Conservation (phyloP, 2,888 invertebrate genomes). For the Campoletis raptor region DNA sequence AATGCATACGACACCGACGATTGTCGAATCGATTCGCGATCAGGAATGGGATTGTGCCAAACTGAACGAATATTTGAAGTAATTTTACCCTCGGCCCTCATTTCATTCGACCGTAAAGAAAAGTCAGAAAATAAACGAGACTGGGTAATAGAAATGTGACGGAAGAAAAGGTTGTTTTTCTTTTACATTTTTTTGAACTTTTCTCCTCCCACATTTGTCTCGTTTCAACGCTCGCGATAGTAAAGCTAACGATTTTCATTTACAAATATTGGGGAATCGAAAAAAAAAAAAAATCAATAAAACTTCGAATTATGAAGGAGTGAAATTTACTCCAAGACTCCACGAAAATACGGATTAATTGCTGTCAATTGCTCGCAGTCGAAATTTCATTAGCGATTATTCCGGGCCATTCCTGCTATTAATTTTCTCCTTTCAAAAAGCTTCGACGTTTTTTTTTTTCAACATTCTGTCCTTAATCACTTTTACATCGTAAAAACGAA, state of each 20-base stretch:
- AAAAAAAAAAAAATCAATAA: slow-evolving; percentile 12
- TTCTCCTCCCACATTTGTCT: slow-evolving; percentile 29
- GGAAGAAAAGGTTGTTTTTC: not conserved
- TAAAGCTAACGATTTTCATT: slow-evolving; percentile 45
- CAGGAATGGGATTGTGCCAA: slow-evolving; percentile 82
- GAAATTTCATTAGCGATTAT: slow-evolving; percentile 47
- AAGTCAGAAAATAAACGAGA: slow-evolving; percentile 43
- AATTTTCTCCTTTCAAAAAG: slow-evolving; percentile 35
- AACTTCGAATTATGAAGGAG: not conserved
- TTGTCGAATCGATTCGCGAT: slow-evolving; percentile 74
- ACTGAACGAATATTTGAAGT: slow-evolving; percentile 83
- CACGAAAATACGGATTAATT: slow-evolving; percentile 21
- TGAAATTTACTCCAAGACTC: slow-evolving; percentile 1
- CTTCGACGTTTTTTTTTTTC: slow-evolving; percentile 23
- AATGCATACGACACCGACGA: slow-evolving; percentile 35
- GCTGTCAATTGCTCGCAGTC: slow-evolving; percentile 36
- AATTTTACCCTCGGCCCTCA: slow-evolving; percentile 71
- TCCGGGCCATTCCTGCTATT: slow-evolving; percentile 46
- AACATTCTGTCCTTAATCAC: slow-evolving; percentile 24
- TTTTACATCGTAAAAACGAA: not conserved
- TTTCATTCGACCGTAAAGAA: slow-evolving; percentile 43
- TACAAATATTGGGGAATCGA: slow-evolving; percentile 49
- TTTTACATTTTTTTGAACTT: not conserved
- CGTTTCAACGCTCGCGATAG: slow-evolving; percentile 24
- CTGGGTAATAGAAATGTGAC: slow-evolving; percentile 23